phyloP scores from a whole-genome alignment of 2,888 invertebrate genomes.

The Steinernema scapterisci region DNA sequence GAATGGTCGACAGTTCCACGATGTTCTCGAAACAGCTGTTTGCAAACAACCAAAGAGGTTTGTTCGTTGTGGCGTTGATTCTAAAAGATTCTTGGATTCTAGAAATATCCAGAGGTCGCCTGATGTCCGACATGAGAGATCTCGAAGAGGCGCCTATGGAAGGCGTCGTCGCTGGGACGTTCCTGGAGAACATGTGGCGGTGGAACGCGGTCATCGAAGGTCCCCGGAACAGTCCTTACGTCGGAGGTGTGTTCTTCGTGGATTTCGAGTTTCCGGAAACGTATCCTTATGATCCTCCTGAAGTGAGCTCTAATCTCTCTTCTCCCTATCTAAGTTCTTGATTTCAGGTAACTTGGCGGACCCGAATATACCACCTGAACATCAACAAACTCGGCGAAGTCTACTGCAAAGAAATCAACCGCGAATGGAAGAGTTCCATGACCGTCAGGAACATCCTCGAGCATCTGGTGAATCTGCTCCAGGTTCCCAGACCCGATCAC shows the following conservation, averaged over 20 bases:
- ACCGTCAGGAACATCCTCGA: slow-evolving; percentile 96
- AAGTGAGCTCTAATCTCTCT: slow-evolving; percentile 74
- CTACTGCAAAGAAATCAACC: slow-evolving; percentile 94
- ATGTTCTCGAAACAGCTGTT: too few relatives aligned
- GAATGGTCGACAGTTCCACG: too few relatives aligned
- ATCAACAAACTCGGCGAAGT: slow-evolving; percentile 98
- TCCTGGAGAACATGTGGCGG: slow-evolving; percentile 80
- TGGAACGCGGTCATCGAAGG: slow-evolving; percentile 96
- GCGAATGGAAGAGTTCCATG: slow-evolving; percentile 98
- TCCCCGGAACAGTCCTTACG: slow-evolving; percentile 94
- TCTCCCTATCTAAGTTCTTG: not conserved
- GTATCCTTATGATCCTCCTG: slow-evolving; percentile 97
- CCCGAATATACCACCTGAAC: slow-evolving; percentile 98
- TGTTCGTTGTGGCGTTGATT: too few relatives aligned
- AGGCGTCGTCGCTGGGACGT: not conserved
- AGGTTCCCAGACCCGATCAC: slow-evolving; percentile 90
- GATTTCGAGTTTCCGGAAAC: slow-evolving; percentile 96
- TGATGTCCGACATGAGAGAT: slow-evolving; percentile 15
- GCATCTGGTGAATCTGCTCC: slow-evolving; percentile 94
- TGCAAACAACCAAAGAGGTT: too few relatives aligned
- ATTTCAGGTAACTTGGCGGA: slow-evolving; percentile 78
- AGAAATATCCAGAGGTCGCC: not conserved
- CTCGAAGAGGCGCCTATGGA: not conserved
- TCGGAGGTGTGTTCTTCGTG: slow-evolving; percentile 96
- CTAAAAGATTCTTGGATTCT: too few relatives aligned